Base-by-base conservation (phyloP, 1,140 invertebrate species). In the Drosophila biarmipes region DNA sequence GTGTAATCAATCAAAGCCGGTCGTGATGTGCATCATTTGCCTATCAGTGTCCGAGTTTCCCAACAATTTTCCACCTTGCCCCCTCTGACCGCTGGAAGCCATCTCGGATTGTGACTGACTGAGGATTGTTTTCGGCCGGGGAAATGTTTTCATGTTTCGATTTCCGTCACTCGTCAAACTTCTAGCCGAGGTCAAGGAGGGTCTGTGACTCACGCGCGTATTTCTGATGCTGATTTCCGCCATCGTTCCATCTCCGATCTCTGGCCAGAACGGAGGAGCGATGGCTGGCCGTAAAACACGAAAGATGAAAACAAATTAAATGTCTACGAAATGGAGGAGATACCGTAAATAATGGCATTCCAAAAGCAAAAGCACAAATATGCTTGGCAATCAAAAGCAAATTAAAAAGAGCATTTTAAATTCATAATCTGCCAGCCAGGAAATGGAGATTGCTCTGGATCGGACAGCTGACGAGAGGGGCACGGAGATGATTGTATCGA, bases 391-490 rank as follows among this genome's bases (percentile, higher is more conserved):
- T 86, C 69, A 87, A 87, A 87, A 74, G 52, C 49, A 21, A 79
- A 82, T 82, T 79, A 76, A 68, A 68, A 82, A 69, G 59, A 57
- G 51, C 63, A 56, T 69, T 86, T 75, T 62, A 78, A 78, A 82
- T 82, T 68, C 58, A 78, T 72, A 81, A 81, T 86, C 58, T 63
- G 63, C 48, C 66, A 73, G 68, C 27, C 35, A 77, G 59, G 53
- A 74, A 73, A 64, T 68, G 35, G 35, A 71, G 61, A 79, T 75
- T 64, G 17, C 40, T 61, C 61, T 49, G 62, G 14, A 48, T 61
- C 19, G 34, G 62, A 64, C 62, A 64, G 54, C 54, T 66, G 24
- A 24, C 17, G 27, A 15, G 15, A 35, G 37, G 12, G 35, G 24
- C 10, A 10, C 6, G 29, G 29, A 7, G 29, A 31, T 31, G 29